Conservation (phyloP, 2,797 vertebrate genomes). For the Clarias laeviceps region DNA sequence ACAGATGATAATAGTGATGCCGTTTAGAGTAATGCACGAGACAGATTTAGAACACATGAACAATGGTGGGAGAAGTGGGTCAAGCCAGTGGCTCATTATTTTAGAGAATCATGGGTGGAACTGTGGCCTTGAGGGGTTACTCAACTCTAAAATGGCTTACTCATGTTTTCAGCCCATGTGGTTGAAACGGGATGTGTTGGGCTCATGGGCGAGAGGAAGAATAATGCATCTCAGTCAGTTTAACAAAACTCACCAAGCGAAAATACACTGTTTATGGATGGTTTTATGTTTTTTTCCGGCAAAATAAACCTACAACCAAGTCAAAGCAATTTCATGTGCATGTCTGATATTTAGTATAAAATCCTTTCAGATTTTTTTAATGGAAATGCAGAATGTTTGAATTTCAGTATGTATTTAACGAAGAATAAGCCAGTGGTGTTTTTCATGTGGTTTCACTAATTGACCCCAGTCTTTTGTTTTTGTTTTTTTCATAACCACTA, state of each 20-base stretch:
- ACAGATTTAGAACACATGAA: slow-evolving; percentile 17
- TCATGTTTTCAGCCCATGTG: neutral
- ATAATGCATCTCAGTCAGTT: neutral
- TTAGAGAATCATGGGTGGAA: neutral
- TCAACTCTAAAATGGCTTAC: slow-evolving; percentile 33
- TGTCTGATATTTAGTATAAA: neutral
- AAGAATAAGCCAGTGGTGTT: neutral
- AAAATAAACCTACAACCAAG: neutral
- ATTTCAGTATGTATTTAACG: neutral
- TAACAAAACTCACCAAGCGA: neutral
- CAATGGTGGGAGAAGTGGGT: slow-evolving; percentile 45
- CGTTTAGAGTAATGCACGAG: slow-evolving; percentile 13
- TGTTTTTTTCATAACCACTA: neutral
- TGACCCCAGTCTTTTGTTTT: too few species aligned
- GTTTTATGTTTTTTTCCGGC: neutral
- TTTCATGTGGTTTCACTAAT: neutral
- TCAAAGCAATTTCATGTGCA: neutral
- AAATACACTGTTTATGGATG: neutral
- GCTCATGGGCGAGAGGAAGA: too few species aligned
- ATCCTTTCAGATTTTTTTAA: neutral
- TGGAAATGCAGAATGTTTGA: neutral
- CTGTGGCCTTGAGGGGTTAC: slow-evolving; percentile 22
- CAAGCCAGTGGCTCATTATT: slow-evolving; percentile 18
- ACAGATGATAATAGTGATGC: slow-evolving; percentile 27
- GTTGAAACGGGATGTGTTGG: neutral